Evolutionary conservation across 2,888 invertebrate genomes (phyloP), one percentile per base, ranked within the genome.

Genomic region (Neoitamus cyanurus): DNA sequence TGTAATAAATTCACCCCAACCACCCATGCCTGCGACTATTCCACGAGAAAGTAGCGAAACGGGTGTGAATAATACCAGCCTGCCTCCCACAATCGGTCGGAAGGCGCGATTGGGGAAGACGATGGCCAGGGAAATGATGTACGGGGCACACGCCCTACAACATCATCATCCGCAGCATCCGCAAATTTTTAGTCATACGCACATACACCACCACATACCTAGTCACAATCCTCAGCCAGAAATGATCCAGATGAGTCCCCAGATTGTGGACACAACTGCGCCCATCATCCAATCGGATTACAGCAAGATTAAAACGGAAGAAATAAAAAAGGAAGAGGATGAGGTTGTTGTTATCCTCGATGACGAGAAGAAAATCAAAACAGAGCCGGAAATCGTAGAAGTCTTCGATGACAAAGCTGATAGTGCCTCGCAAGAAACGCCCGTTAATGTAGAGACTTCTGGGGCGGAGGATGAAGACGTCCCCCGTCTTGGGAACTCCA

Each of bases 41-140:
- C 58, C 48, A 1, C 28, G 83, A 58, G 48, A 84, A 75, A 31
- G 31, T 46, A 7, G 25, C 31, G 72, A 46, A 30, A 69, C 30
- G 7, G 25, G 36, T 7, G 69, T 15, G n/a, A 84, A 78, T 72
- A 58, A 9, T 25, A 7, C 58, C 1, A 77, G 25, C 15, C 3
- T 83, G n/a, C 31, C 72, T 4, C 46, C 83, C 13, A 58, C 58
- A 30, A 68, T 82, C 70, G 91, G 91, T 68, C 90, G 93, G 46
- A 93, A 93, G 88, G 93, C 93, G 34, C 91, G 93, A 83, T 91
- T 93, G 78, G 93, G 93, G 75, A 95, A 95, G 89, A 94, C 93
- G 34, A 95, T 95, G 94, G 95, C 94, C 7, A 91, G 95, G 25
- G 93, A 94, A 87, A 90, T 90, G 90, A 90, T 91, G 13, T 91